Conservation (phyloP, 2,113 vertebrate species). For the Urocitellus parryii region DNA sequence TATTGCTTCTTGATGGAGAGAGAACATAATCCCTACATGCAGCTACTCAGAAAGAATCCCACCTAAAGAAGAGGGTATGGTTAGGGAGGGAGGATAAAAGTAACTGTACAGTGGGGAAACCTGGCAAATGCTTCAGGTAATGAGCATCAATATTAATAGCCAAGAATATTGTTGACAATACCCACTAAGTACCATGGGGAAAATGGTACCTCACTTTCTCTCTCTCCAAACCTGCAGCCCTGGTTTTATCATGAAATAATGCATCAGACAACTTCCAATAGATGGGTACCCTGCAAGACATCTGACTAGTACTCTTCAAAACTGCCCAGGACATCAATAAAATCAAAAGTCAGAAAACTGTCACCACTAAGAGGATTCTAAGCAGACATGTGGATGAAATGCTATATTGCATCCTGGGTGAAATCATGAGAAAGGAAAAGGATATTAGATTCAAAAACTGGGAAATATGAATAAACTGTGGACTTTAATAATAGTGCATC, state of each 20-base stretch:
- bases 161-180: neutral
- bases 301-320: neutral
- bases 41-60: neutral
- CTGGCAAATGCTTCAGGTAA: neutral
- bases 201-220: neutral
- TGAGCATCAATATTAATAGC: neutral
- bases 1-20: neutral
- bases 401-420: neutral
- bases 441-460: neutral
- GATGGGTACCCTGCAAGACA: neutral
- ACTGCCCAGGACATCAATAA: neutral
- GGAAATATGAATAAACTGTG: neutral
- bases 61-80: too few relatives aligned
- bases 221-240: neutral
- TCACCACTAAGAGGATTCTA: neutral
- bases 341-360: neutral
- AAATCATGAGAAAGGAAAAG: neutral
- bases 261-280: neutral
- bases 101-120: neutral
- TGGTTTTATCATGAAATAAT: neutral
- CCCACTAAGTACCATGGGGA: neutral
- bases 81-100: fast-evolving
- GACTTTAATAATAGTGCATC: neutral
- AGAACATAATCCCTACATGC: neutral
- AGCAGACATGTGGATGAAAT: neutral